Percentiles rank a stretch among this genome's conserved stretches.
phyloP scores from a whole-genome alignment of 2,113 vertebrate species.

The Corvus hawaiiensis region DNA sequence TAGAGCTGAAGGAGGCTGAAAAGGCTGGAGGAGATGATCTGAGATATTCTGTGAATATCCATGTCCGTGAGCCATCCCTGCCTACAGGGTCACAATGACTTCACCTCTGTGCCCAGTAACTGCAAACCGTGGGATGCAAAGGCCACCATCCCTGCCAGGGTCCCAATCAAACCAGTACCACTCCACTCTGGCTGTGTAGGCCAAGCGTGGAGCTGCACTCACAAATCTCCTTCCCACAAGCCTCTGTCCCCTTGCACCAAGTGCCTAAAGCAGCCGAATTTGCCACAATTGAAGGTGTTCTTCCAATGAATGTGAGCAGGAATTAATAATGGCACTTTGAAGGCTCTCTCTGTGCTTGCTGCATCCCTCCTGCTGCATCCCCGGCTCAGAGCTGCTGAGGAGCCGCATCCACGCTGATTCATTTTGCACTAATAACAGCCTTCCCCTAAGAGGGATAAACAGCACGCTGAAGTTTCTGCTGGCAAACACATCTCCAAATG shows the following conservation, averaged over 20 bases:
- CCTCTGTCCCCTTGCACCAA: background rate
- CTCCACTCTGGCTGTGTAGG: background rate
- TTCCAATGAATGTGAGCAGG: background rate
- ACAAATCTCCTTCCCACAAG: background rate
- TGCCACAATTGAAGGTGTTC: background rate
- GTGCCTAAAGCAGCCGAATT: background rate
- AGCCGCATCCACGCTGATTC: background rate
- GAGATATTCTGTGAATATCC: background rate
- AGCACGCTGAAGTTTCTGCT: background rate
- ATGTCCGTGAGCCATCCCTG: rapidly evolving
- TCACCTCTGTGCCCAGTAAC: background rate
- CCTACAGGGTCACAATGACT: background rate
- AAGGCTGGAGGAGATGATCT: background rate
- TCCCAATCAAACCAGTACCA: background rate
- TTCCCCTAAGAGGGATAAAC: background rate
- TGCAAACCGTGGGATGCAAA: background rate
- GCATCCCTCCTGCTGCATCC: background rate
- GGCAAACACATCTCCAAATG: background rate
- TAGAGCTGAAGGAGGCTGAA: background rate
- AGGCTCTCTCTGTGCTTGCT: background rate
- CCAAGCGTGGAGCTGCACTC: background rate
- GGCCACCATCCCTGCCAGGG: background rate
- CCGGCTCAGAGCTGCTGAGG: background rate
- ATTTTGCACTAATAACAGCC: background rate
- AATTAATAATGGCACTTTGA: conserved; percentile 6